These are phyloP conservation scores for Centruroides sculpturatus DNA, from an alignment of 1,140 invertebrate genomes.

Conservation along the genomic window DNA sequence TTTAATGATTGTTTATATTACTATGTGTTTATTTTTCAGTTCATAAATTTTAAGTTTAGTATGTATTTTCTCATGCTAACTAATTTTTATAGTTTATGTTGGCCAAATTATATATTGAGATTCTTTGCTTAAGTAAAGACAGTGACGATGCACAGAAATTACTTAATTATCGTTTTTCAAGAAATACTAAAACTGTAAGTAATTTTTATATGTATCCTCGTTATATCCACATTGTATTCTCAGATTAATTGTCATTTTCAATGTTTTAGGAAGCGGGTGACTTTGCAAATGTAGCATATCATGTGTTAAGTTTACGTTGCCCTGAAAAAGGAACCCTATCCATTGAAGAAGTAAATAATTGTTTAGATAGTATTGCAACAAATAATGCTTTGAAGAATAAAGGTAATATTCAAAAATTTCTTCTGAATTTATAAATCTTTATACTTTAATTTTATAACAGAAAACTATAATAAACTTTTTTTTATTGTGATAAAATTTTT, in stretches of 20 bases:
- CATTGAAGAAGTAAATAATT: conserved; percentile 47
- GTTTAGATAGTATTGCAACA: conserved; percentile 50
- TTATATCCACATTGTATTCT: no score
- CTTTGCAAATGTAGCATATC: conserved; percentile 56
- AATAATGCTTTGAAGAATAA: conserved; percentile 38
- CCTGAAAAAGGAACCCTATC: conserved; percentile 35
- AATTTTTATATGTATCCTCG: conserved; percentile 2
- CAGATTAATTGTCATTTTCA: no score
- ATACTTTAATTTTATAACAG: no score
- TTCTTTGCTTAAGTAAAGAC: conserved; percentile 47
- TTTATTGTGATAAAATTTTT: no score
- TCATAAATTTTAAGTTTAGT: no score
- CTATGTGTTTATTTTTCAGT: neutral
- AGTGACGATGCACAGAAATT: conserved; percentile 48
- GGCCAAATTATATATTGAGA: conserved; percentile 46
- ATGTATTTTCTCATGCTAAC: neutral
- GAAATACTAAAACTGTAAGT: conserved; percentile 30
- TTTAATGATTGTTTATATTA: neutral
- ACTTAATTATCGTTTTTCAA: conserved; percentile 37
- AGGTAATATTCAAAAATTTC: conserved; percentile 6
- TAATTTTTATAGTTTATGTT: conserved; percentile 36
- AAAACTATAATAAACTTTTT: no score
- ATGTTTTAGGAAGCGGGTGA: conserved; percentile 37
- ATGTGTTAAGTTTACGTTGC: conserved; percentile 48
- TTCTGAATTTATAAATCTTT: no score